Percentiles rank a stretch among this genome's conserved stretches.
These are phyloP conservation scores for Chironomus riparius DNA, from an alignment of 2,888 invertebrate genomes.

Conservation along the genomic window DNA sequence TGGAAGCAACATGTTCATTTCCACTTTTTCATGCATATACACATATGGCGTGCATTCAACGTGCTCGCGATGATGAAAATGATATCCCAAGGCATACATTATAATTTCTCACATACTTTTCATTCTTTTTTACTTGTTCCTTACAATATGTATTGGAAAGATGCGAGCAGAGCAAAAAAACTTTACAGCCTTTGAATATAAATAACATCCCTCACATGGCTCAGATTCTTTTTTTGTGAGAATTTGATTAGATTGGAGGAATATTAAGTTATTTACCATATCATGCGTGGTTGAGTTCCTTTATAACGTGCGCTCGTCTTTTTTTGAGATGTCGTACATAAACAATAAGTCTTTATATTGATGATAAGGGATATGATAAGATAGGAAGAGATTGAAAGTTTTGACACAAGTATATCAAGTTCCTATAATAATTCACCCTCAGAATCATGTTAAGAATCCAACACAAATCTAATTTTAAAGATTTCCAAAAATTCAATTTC, in stretches of 20 bases:
- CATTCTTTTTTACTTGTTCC: background rate
- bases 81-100: background rate
- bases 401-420: no score
- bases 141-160: background rate
- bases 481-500: no score
- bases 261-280: background rate
- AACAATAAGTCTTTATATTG: no score
- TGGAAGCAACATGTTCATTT: constrained; percentile 4
- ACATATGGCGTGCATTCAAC: background rate
- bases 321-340: no score
- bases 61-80: background rate
- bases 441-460: no score
- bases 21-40: background rate
- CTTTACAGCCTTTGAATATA: background rate
- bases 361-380: no score
- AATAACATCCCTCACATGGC: background rate
- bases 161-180: no score
- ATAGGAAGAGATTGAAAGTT: no score
- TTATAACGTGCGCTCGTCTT: no score
- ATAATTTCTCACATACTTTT: background rate
- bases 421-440: no score
- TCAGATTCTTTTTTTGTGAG: background rate
- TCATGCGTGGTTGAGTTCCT: background rate
- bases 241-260: background rate
- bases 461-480: no score